Percentiles rank a stretch among this genome's conserved stretches.
Conservation (phyloP, 2,888 invertebrate genomes). For the Orthonychiurus folsomi region DNA sequence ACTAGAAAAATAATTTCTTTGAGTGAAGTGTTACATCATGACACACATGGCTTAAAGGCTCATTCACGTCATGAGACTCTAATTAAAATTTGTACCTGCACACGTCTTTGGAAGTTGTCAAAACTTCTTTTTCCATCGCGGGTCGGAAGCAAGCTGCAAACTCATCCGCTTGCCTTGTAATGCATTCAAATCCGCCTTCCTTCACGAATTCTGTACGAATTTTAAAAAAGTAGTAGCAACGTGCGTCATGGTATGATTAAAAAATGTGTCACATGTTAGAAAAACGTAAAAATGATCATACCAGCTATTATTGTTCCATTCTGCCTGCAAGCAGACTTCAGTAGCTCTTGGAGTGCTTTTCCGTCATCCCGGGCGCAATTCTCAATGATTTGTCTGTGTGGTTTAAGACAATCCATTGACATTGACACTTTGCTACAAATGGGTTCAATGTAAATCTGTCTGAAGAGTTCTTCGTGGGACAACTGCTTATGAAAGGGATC, state of each 20-base stretch:
- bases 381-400: slow-evolving; percentile 9
- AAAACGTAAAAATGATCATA: too few relatives aligned
- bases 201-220: slow-evolving; percentile 8
- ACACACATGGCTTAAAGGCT: background rate
- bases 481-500: background rate
- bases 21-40: background rate
- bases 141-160: slow-evolving; percentile 1
- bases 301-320: slow-evolving; percentile 10
- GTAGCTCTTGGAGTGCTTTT: slow-evolving; percentile 10
- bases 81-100: slow-evolving; percentile 10
- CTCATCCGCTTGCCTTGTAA: background rate
- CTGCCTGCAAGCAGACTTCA: slow-evolving; percentile 4
- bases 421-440: slow-evolving; percentile 11
- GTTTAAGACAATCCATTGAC: slow-evolving; percentile 9
- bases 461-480: slow-evolving; percentile 9
- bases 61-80: background rate
- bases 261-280: background rate
- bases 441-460: slow-evolving; percentile 13
- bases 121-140: background rate
- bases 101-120: slow-evolving; percentile 3
- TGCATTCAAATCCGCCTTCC: slow-evolving; percentile 10
- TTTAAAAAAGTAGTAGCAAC: background rate
- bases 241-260: background rate
- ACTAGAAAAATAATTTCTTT: background rate
- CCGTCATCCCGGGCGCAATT: slow-evolving; percentile 11